Evolutionary conservation across 2,113 vertebrate genomes (phyloP).

Genomic region (Noctilio leporinus): DNA sequence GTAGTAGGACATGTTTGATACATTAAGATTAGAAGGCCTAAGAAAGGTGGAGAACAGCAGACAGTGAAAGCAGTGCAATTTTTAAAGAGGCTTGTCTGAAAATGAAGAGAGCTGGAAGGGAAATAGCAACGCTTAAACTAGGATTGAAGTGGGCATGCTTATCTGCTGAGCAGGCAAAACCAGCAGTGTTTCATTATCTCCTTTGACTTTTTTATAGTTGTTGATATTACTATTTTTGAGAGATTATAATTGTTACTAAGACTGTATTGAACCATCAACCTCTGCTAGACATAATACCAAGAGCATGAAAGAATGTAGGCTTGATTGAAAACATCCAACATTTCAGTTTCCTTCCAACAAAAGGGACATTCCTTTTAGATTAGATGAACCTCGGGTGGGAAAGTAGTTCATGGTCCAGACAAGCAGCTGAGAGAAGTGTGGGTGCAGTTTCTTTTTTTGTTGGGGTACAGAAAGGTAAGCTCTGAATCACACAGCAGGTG

Average conservation of each 20-base stretch:
- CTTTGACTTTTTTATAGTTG: constrained; percentile 17
- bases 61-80: fast-evolving
- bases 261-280: constrained; percentile 26
- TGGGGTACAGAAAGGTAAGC: constrained; percentile 37
- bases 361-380: constrained; percentile 60
- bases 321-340: constrained; percentile 54
- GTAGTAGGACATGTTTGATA: fast-evolving
- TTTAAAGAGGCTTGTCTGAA: neutral
- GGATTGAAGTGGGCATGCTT: neutral
- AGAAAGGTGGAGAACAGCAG: neutral
- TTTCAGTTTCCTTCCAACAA: neutral
- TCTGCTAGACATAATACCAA: constrained; percentile 43
- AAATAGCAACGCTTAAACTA: neutral
- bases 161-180: neutral
- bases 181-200: neutral
- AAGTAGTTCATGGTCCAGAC: constrained; percentile 42
- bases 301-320: constrained; percentile 13
- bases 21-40: neutral
- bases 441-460: constrained; percentile 28
- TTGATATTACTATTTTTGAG: constrained; percentile 46
- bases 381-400: constrained; percentile 29
- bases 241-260: constrained; percentile 43
- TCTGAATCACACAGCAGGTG: constrained; percentile 61
- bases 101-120: neutral
- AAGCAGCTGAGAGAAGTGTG: neutral